Evolutionary conservation across 2,888 invertebrate species (phyloP).

Genomic region (Coelopa pilipes): DNA sequence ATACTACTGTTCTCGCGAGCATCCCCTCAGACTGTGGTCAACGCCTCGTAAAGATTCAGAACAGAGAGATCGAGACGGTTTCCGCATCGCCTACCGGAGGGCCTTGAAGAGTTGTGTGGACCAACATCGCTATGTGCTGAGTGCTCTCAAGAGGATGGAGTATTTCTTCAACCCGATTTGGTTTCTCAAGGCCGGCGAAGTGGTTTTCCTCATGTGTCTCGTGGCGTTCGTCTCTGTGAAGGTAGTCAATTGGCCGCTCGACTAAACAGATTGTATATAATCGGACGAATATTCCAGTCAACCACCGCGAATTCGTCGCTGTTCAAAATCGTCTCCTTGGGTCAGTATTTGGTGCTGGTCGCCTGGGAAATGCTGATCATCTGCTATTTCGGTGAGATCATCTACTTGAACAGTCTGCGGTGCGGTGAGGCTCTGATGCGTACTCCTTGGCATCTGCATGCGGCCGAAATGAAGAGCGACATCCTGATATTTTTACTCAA

Average conservation of each 20-base stretch:
- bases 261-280: too few species aligned
- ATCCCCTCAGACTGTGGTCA: not conserved
- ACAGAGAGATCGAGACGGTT: not conserved
- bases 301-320: conserved; percentile 53
- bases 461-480: conserved; percentile 52
- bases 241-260: conserved; percentile 43
- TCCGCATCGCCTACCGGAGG: conserved; percentile 43
- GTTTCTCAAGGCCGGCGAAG: conserved; percentile 59
- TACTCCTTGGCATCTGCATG: conserved; percentile 57
- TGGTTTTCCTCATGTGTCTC: conserved; percentile 59
- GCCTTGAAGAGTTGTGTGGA: conserved; percentile 55
- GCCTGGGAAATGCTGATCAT: conserved; percentile 59
- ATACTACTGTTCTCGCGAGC: conserved; percentile 51
- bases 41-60: conserved; percentile 4
- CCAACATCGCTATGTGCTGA: conserved; percentile 59
- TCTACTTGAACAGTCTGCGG: conserved; percentile 55
- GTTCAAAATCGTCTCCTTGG: conserved; percentile 54
- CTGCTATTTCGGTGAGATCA: conserved; percentile 57
- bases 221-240: conserved; percentile 61
- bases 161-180: conserved; percentile 60
- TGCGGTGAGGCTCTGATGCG: conserved; percentile 58
- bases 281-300: conserved; percentile 37
- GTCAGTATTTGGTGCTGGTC: conserved; percentile 56
- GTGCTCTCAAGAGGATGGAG: conserved; percentile 56
- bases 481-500: conserved; percentile 55